phyloP scores from a whole-genome alignment of 2,113 vertebrate species.

The Gopherus evgoodei region DNA sequence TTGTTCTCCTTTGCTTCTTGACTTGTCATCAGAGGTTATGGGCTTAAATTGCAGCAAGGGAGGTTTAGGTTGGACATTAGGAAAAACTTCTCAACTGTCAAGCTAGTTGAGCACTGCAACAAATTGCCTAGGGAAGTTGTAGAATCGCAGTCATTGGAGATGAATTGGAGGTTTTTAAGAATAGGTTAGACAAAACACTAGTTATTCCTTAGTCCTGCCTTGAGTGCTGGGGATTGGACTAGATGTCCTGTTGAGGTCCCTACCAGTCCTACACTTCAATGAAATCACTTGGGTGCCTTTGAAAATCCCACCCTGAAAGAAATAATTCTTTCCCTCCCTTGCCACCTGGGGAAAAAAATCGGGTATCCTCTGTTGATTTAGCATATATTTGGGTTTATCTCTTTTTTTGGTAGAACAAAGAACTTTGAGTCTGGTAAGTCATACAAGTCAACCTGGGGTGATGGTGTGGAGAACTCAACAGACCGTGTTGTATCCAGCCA shows the following conservation, averaged over 20 bases:
- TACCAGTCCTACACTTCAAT: neutral
- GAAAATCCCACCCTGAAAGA: neutral
- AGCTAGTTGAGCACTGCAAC: neutral
- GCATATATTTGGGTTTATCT: neutral
- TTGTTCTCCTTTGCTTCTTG: neutral
- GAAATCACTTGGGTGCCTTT: neutral
- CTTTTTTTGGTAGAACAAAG: constrained; percentile 79
- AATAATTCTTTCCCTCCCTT: too few species aligned
- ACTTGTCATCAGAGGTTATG: neutral
- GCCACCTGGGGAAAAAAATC: too few species aligned
- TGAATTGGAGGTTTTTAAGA: neutral
- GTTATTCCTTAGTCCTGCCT: neutral
- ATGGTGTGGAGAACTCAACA: constrained; percentile 73
- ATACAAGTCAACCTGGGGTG: constrained; percentile 91
- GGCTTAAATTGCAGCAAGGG: neutral
- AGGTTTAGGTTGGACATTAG: neutral
- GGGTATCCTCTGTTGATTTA: neutral
- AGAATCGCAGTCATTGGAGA: neutral
- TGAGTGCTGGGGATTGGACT: neutral
- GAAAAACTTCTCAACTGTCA: neutral
- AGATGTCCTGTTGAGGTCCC: neutral
- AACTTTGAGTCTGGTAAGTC: constrained; percentile 88
- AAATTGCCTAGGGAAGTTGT: neutral
- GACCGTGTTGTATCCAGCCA: constrained; percentile 86
- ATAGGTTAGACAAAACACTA: neutral